These are phyloP conservation scores for Tigriopus californicus DNA, from an alignment of 2,888 invertebrate species.

Conservation along the genomic window DNA sequence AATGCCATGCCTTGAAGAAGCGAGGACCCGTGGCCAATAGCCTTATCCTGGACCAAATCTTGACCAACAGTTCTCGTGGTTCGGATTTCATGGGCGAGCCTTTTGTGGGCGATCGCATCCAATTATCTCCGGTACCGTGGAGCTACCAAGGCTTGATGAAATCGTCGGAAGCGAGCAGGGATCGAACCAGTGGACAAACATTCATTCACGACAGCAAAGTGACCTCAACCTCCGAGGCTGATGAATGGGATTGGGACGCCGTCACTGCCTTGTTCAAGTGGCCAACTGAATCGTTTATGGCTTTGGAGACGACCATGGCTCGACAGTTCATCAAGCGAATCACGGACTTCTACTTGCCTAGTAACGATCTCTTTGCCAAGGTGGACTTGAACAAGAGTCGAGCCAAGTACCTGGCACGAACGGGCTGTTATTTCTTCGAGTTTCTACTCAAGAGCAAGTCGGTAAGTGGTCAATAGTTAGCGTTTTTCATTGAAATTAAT, in stretches of 20 bases:
- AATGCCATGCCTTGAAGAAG: conserved; percentile 52
- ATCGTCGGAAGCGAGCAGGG: background rate
- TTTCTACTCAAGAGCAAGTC: conserved; percentile 28
- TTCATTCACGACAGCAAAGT: background rate
- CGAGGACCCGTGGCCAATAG: conserved; percentile 61
- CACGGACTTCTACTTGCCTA: conserved; percentile 66
- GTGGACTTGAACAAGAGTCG: conserved; percentile 46
- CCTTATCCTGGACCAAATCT: conserved; percentile 58
- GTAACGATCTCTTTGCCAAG: conserved; percentile 65
- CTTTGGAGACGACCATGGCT: conserved; percentile 44
- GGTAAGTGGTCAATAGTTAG: too few species aligned
- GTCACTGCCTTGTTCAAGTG: conserved; percentile 47
- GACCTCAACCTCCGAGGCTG: background rate
- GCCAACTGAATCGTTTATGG: conserved; percentile 33
- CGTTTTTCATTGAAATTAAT: too few species aligned
- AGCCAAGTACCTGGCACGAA: conserved; percentile 23
- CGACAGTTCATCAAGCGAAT: conserved; percentile 51
- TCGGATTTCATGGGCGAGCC: background rate
- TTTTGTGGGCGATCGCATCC: conserved; percentile 12
- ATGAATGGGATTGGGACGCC: conserved; percentile 80
- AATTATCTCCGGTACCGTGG: background rate
- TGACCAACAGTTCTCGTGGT: conserved; percentile 32
- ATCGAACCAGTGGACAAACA: too few species aligned
- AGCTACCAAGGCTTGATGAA: background rate
- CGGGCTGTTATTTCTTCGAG: conserved; percentile 45